Evolutionary conservation across 2,113 vertebrate species (phyloP).

Genomic region (Oreochromis spilurus): DNA sequence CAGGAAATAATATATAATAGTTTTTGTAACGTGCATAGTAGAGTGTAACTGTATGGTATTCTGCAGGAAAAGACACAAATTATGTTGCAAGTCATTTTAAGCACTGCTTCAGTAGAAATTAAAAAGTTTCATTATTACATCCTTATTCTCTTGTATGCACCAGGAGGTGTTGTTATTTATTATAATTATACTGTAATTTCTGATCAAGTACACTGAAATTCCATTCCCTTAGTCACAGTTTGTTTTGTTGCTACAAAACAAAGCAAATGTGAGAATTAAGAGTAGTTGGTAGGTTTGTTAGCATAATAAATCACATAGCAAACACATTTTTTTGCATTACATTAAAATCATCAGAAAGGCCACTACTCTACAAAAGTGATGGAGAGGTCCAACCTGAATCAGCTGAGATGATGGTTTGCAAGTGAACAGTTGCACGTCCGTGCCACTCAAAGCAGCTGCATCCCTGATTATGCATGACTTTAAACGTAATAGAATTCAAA

Average conservation of each 20-base stretch:
- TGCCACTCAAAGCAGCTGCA: not conserved
- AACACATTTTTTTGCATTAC: not conserved
- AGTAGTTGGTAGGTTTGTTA: not conserved
- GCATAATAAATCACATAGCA: not conserved
- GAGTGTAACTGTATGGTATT: not conserved
- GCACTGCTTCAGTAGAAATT: not conserved
- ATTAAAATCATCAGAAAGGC: not conserved
- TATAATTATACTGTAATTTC: not conserved
- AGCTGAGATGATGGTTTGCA: not conserved
- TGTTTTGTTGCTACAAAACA: not conserved
- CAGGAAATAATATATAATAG: not conserved
- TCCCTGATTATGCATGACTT: not conserved
- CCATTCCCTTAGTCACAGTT: not conserved
- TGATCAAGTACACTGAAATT: not conserved
- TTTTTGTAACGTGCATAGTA: not conserved
- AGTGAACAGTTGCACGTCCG: not conserved
- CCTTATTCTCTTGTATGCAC: not conserved
- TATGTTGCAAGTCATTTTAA: not conserved
- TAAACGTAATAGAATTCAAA: not conserved
- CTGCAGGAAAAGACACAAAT: not conserved
- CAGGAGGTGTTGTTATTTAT: not conserved
- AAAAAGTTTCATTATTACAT: not conserved
- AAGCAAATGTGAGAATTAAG: not conserved
- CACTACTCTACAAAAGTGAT: not conserved
- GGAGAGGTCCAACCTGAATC: not conserved